Evolutionary conservation across 2,888 invertebrate genomes (phyloP).

Genomic region (Cecidostiba fungosa): DNA sequence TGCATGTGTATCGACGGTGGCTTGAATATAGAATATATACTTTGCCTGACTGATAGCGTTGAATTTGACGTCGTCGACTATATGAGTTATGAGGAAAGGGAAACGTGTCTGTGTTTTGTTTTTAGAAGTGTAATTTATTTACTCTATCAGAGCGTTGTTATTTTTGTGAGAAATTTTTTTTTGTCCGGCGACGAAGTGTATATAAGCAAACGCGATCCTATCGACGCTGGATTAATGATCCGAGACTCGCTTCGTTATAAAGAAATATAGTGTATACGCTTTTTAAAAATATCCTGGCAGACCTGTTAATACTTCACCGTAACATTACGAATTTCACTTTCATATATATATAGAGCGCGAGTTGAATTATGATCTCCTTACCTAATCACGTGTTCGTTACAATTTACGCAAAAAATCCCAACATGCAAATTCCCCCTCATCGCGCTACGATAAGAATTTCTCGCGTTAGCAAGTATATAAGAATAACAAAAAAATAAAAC

Average conservation of each 20-base stretch:
- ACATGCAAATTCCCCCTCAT: conserved; percentile 31
- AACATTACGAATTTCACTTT: conserved; percentile 28
- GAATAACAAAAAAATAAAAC: not conserved
- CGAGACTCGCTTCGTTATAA: not conserved
- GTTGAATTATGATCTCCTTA: conserved; percentile 29
- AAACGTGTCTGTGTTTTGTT: not conserved
- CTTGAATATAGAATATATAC: not conserved
- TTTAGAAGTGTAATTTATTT: not conserved
- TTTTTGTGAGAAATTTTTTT: not conserved
- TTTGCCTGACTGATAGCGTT: not conserved
- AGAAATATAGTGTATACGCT: not conserved
- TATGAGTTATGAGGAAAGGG: not conserved
- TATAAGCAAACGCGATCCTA: not conserved
- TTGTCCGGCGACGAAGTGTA: not conserved
- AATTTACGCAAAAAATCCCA: not conserved
- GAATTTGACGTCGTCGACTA: not conserved
- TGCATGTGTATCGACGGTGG: not conserved
- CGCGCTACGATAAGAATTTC: conserved; percentile 39
- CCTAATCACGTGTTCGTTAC: conserved; percentile 23
- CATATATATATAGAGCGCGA: no score
- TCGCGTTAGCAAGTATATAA: not conserved
- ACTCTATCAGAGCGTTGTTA: not conserved
- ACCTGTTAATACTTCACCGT: not conserved
- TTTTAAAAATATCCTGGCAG: not conserved
- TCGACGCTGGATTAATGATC: not conserved